Evolutionary conservation across 2,888 invertebrate genomes (phyloP).

Genomic region (Cerastis leucographa): DNA sequence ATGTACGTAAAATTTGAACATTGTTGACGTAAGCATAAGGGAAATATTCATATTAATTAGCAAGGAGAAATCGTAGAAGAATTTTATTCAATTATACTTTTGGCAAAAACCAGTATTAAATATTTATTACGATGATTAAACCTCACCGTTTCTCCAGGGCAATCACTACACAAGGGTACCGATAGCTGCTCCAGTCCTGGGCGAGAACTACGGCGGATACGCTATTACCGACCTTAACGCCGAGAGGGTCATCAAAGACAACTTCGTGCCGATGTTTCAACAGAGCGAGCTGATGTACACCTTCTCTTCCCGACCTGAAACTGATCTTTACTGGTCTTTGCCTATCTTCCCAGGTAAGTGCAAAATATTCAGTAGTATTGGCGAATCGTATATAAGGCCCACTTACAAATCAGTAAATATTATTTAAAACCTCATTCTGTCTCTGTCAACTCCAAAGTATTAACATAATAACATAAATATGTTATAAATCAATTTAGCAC

Average conservation of each 20-base stretch:
- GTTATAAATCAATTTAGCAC: not conserved
- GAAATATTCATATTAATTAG: not conserved
- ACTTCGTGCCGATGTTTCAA: constrained; percentile 81
- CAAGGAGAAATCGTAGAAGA: not conserved
- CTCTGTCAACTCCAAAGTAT: not conserved
- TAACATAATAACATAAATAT: not conserved
- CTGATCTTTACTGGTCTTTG: constrained; percentile 85
- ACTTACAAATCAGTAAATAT: not conserved
- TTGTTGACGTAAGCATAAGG: not conserved
- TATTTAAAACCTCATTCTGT: not conserved
- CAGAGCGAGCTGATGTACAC: constrained; percentile 84
- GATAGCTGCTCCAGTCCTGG: constrained; percentile 83
- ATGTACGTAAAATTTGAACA: not conserved
- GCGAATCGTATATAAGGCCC: not conserved
- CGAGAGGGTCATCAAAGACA: constrained; percentile 79
- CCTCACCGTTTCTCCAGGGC: constrained; percentile 70
- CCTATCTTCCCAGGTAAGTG: constrained; percentile 84
- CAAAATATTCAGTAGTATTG: not conserved
- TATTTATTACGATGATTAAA: not conserved
- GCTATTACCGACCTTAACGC: constrained; percentile 82
- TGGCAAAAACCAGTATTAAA: not conserved
- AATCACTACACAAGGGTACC: constrained; percentile 79
- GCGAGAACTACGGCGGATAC: constrained; percentile 84
- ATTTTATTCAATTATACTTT: not conserved
- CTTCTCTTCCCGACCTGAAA: constrained; percentile 77